Base-by-base conservation (phyloP, 2,113 vertebrate genomes). In the Vidua macroura region DNA sequence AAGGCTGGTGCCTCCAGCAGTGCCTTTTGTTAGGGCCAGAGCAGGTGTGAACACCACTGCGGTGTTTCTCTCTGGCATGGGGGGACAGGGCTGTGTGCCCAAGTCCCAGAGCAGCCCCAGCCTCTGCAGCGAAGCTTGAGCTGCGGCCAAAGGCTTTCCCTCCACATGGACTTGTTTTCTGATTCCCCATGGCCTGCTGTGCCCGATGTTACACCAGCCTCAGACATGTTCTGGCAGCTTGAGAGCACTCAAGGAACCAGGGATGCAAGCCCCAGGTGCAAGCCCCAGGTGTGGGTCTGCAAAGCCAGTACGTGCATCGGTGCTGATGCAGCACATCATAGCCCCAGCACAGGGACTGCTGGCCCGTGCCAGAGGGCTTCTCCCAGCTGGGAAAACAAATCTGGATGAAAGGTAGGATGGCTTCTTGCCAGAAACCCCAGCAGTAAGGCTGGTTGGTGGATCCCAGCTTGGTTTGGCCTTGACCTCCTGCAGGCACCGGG, bases 211-310 rank as follows among this genome's bases (percentile, higher is more conserved):
- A 43, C 51, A 86, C 49, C 73, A 77, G 5, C 25, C 55, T 39
- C 2, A 6, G 82, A 13, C 31, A 2, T 5, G 33, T 60, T 79
- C 87, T 60, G 56, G 41, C 43, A 77, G 52, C 46, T 46, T 27
- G 39, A 37, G 60, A 68, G 22, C 11, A 9, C 59, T 37, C 2
- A 1, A 52, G 62, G 35, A 51, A 12, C 37, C 4, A 62, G 0
- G 0, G 53, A 13, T 0, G 1, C 4, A 2, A 44, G 13, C 30
- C 28, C 33, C 10, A 8, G 52, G 68, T 0, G 1, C 4, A 2
- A 44, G 13, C 30, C 28, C 33, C 10, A 8, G 52, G 68, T 0
- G 1, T 12, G 31, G 46, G 46, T 64, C 46, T 77, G 75, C 77
- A 77, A 73, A 77, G 30, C 11, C 79, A 48, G 58, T 1, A 2